A percentile compares a stretch with the other conserved stretches of the same genome.
Conservation (phyloP, 2,113 vertebrate species). For the Rhinolophus ferrumequinum region DNA sequence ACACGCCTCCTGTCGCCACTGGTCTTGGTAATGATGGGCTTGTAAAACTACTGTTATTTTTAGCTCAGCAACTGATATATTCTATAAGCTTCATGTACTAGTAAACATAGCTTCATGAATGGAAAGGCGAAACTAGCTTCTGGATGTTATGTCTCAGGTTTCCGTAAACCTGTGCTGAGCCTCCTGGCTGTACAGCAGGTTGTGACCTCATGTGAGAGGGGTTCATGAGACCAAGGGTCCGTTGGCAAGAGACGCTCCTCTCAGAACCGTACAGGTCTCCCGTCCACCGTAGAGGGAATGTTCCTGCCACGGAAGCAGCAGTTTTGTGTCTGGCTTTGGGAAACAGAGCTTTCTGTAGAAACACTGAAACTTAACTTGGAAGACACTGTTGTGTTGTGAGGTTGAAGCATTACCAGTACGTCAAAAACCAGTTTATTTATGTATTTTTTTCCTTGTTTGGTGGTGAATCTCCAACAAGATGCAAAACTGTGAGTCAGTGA, state of each 20-base stretch:
- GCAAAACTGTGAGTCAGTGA: accelerated
- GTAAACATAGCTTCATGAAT: accelerated
- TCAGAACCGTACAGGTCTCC: background rate
- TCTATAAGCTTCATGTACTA: accelerated
- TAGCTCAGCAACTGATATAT: background rate
- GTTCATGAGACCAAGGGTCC: too few relatives aligned
- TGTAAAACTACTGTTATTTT: too few relatives aligned
- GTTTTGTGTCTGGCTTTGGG: background rate
- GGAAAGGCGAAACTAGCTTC: background rate
- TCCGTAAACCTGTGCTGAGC: too few relatives aligned
- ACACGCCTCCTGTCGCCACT: accelerated
- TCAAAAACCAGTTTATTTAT: background rate
- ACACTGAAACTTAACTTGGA: background rate
- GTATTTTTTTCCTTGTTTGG: background rate
- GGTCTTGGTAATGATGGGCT: background rate
- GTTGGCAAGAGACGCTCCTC: too few relatives aligned
- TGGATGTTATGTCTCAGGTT: background rate
- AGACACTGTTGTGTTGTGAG: background rate
- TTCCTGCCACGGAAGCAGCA: background rate
- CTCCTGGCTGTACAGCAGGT: too few relatives aligned
- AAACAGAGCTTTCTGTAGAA: background rate
- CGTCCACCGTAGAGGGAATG: accelerated
- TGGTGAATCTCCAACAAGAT: background rate
- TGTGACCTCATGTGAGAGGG: too few relatives aligned
- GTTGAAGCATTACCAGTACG: accelerated